Base-by-base conservation (phyloP, 2,888 invertebrate species). In the Drosophila peninsularis region DNA sequence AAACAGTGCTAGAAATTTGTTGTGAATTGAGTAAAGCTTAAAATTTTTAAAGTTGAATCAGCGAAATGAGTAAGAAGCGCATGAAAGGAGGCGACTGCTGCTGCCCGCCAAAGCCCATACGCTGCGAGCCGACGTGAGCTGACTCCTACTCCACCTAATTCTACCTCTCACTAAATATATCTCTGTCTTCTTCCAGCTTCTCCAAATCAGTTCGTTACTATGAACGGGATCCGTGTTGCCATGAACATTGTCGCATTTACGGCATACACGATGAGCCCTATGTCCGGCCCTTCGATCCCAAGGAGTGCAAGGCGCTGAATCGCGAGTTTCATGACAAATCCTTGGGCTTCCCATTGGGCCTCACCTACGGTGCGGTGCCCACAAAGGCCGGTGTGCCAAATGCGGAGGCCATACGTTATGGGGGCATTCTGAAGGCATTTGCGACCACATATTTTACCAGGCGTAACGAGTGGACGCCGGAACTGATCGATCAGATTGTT, bases 371-470 rank as follows among this genome's bases (percentile, higher is more conserved):
- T 0, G 71, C 74, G 6, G 37, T 71, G 3, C 34, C 64, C 4
- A 70, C 78, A 9, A 88, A 80, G 30, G 39, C 52, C 2, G 77
- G 71, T 0, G 6, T 52, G 2, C 34, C 68, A 4, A 82, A 88
- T 45, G 30, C 75, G 21, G 65, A 78, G 10, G 61, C 84, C 0
- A 72, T 86, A 50, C 86, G 84, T 0, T 92, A 71, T 52, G 91
- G 90, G 0, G 84, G 83, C 0, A 77, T 82, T 49, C 60, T 92
- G 4, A 82, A 91, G 41, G 91, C 87, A 3, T 91, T 91, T 66
- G 90, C 90, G 0, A 80, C 88, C 21, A 80, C 89, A 7, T 90
- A 90, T 54, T 81, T 91, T 6, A 91, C 90, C 2, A 84, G 85
- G 0, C 90, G 90, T 45, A 79, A 64, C 2, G 83, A 89, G 14